Percentiles rank a stretch among this genome's conserved stretches.
Evolutionary conservation across 1,140 invertebrate genomes (phyloP).

Genomic region (Micrasema longulum): DNA sequence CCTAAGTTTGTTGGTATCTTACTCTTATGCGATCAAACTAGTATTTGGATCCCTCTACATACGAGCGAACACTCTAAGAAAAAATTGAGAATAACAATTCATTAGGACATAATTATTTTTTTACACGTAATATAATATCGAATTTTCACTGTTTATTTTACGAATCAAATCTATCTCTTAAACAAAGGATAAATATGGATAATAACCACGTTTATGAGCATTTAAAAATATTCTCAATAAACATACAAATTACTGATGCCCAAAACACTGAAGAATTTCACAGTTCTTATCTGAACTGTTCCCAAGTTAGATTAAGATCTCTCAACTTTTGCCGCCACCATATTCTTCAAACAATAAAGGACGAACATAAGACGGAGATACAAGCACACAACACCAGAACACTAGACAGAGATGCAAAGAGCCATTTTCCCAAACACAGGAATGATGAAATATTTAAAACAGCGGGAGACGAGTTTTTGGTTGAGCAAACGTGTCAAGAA

Average conservation of each 20-base stretch:
- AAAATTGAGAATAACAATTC: too few species aligned
- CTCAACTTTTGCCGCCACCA: conserved; percentile 4
- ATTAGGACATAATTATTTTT: too few species aligned
- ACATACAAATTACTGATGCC: neutral
- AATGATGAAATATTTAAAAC: conserved; percentile 47
- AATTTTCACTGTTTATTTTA: too few species aligned
- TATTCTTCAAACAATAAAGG: conserved; percentile 30
- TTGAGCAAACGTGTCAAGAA: conserved; percentile 48
- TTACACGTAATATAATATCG: too few species aligned
- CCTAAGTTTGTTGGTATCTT: too few species aligned
- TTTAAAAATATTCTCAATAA: neutral
- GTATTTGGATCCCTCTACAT: too few species aligned
- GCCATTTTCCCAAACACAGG: too few species aligned
- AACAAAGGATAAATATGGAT: too few species aligned
- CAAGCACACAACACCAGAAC: neutral
- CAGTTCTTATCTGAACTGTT: conserved; percentile 23
- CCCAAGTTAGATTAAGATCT: conserved; percentile 17
- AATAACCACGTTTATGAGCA: too few species aligned
- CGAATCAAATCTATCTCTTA: too few species aligned
- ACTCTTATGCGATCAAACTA: too few species aligned
- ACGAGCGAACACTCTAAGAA: too few species aligned
- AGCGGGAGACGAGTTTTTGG: conserved; percentile 38
- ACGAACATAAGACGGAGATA: conserved; percentile 4
- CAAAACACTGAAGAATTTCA: neutral
- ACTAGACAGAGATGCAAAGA: neutral